These are phyloP conservation scores for Nebria brevicollis DNA, from an alignment of 2,888 invertebrate genomes.

Conservation along the genomic window DNA sequence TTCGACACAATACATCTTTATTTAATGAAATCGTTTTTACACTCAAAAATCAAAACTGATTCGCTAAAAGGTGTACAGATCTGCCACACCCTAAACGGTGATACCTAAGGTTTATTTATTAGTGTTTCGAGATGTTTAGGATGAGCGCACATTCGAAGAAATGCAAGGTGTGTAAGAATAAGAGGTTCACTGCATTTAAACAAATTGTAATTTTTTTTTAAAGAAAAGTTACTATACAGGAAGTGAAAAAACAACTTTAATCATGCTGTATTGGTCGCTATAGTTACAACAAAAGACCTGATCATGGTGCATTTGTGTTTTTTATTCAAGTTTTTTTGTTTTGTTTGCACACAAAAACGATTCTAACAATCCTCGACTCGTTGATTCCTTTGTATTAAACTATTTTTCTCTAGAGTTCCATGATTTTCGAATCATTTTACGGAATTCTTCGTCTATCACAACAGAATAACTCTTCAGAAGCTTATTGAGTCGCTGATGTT, in stretches of 20 bases:
- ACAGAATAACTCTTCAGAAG: background rate
- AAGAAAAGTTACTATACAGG: background rate
- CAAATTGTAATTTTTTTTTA: background rate
- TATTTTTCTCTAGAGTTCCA: background rate
- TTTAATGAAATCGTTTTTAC: background rate
- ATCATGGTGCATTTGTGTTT: background rate
- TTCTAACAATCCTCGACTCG: background rate
- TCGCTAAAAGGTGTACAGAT: no score
- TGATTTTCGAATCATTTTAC: background rate
- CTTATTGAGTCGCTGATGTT: no score
- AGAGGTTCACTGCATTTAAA: background rate
- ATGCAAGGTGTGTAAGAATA: background rate
- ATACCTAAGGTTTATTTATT: no score
- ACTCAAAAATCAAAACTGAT: no score
- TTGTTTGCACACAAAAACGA: background rate
- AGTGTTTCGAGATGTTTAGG: no score
- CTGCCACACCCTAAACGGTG: no score
- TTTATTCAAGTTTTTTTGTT: background rate
- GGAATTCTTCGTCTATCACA: background rate
- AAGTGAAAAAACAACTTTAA: background rate
- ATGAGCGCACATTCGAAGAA: no score
- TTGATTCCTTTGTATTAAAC: background rate
- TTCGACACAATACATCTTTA: no score
- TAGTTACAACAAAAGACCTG: slow-evolving; percentile 1
- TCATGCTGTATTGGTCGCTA: background rate